These are phyloP conservation scores for Poecile atricapillus DNA, from an alignment of 2,113 vertebrate genomes.

Conservation along the genomic window DNA sequence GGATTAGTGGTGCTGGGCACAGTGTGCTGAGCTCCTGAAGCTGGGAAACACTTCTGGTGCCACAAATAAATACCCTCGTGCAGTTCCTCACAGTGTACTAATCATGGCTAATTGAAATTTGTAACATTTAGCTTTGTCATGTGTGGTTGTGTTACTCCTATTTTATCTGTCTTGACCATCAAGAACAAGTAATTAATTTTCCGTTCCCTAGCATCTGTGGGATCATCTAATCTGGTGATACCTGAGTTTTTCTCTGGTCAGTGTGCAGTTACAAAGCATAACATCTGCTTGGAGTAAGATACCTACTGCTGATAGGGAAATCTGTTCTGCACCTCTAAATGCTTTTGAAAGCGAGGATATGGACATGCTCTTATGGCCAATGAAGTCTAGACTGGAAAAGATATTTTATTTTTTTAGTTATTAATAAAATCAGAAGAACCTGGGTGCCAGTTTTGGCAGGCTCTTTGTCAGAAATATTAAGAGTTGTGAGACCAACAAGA, in stretches of 20 bases:
- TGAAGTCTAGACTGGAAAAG: not conserved
- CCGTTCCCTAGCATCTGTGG: not conserved
- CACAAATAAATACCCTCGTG: not conserved
- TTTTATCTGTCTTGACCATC: not conserved
- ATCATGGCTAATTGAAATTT: not conserved
- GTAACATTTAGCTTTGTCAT: not conserved
- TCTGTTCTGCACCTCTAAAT: not conserved
- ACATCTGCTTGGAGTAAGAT: not conserved
- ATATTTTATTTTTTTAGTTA: not conserved
- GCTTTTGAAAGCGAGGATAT: not conserved
- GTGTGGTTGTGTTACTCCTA: not conserved
- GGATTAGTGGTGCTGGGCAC: not conserved
- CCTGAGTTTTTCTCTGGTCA: not conserved
- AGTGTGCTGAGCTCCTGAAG: not conserved
- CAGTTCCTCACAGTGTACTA: not conserved
- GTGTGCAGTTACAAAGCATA: not conserved
- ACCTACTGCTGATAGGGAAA: not conserved
- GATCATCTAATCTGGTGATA: not conserved
- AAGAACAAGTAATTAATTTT: not conserved
- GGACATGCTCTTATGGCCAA: fast-evolving
- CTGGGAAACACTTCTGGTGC: not conserved
- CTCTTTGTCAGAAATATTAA: not conserved
- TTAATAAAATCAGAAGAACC: not conserved
- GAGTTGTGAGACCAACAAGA: not conserved
- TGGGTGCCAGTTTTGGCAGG: not conserved